These are phyloP conservation scores for Microcebus murinus DNA, from an alignment of 2,113 vertebrate genomes.

Conservation along the genomic window DNA sequence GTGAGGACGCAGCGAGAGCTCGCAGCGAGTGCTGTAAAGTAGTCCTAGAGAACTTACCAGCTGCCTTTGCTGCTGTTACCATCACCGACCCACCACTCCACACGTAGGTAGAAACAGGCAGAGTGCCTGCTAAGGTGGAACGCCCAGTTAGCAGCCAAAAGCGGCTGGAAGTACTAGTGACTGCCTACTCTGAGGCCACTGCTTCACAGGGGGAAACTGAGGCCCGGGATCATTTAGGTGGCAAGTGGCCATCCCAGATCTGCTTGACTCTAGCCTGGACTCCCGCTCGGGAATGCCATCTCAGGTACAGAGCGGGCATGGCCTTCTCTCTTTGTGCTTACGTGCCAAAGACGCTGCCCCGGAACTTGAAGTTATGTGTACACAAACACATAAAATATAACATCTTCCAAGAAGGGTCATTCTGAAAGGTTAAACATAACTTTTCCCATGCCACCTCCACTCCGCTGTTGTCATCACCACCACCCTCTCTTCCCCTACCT, in stretches of 20 bases:
- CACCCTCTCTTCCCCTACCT: neutral
- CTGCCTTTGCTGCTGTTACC: neutral
- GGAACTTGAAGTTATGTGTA: neutral
- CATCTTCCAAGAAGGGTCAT: neutral
- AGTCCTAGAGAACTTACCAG: neutral
- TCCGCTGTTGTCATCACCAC: neutral
- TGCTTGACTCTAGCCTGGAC: neutral
- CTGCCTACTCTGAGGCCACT: neutral
- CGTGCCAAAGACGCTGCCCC: neutral
- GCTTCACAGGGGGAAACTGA: neutral
- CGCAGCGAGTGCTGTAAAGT: neutral
- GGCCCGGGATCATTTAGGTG: neutral
- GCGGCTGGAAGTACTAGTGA: neutral
- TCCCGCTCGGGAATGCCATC: rapidly evolving
- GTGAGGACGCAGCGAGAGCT: neutral
- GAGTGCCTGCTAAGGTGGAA: too few relatives aligned
- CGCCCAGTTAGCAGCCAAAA: neutral
- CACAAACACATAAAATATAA: neutral
- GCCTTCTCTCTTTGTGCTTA: neutral
- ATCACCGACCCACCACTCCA: neutral
- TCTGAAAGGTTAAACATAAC: neutral
- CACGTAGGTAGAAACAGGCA: neutral
- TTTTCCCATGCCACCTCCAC: neutral
- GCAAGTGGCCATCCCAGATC: neutral
- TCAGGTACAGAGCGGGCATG: neutral